phyloP scores from a whole-genome alignment of 2,113 vertebrate genomes.

The Ibidorhyncha struthersii region DNA sequence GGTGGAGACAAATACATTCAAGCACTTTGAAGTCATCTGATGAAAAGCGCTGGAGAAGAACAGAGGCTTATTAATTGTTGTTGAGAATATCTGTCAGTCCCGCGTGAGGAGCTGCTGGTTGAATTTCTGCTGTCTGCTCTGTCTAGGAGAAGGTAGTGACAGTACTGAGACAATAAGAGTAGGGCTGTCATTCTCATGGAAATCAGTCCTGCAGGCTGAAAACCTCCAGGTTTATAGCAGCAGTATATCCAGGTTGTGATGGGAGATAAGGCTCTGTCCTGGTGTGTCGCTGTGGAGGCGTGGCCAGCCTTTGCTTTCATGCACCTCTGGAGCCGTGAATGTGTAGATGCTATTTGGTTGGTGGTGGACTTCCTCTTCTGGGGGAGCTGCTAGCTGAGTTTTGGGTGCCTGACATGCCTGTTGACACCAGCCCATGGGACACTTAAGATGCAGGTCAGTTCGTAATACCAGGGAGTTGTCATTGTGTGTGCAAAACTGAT shows the following conservation, averaged over 20 bases:
- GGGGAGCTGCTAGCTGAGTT: neutral
- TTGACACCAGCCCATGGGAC: neutral
- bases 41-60: neutral
- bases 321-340: neutral
- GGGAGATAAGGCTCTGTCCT: neutral
- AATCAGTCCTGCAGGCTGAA: neutral
- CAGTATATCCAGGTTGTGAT: neutral
- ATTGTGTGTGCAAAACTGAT: neutral
- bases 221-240: neutral
- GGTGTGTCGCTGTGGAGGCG: neutral
- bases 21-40: neutral
- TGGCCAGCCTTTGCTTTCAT: neutral
- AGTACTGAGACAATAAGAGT: neutral
- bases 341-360: accelerated
- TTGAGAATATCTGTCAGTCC: slow-evolving; percentile 31
- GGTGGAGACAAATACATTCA: neutral
- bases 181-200: neutral
- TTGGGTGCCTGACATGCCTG: neutral
- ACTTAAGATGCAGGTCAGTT: neutral
- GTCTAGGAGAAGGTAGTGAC: neutral
- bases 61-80: slow-evolving; percentile 48
- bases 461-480: neutral
- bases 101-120: neutral
- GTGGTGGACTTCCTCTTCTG: neutral
- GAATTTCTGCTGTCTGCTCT: neutral